phyloP scores from a whole-genome alignment of 2,888 invertebrate species.

The Globia sparganii region DNA sequence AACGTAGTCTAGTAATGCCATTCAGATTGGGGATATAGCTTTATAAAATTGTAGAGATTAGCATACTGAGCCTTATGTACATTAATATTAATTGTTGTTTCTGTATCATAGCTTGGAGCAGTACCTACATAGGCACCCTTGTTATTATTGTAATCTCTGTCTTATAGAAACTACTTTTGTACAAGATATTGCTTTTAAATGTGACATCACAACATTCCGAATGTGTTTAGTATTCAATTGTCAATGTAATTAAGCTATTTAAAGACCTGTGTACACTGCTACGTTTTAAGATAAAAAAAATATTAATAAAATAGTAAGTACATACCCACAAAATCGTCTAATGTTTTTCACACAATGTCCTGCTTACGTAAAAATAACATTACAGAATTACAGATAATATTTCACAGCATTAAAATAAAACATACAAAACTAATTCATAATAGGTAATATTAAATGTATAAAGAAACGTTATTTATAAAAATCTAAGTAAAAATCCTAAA shows the following conservation, averaged over 20 bases:
- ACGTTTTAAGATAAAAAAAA: conserved; percentile 49
- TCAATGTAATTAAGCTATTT: conserved; percentile 63
- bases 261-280: conserved; percentile 61
- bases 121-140: conserved; percentile 62
- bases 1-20: conserved; percentile 80
- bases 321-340: conserved; percentile 34
- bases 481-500: conserved; percentile 36
- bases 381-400: conserved; percentile 39
- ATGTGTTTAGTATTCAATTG: conserved; percentile 62
- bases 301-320: conserved; percentile 34
- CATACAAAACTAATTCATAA: conserved; percentile 42
- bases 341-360: conserved; percentile 49
- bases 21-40: conserved; percentile 92
- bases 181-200: conserved; percentile 65
- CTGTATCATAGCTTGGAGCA: conserved; percentile 76
- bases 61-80: conserved; percentile 83
- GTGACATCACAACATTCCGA: conserved; percentile 69
- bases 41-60: conserved; percentile 90
- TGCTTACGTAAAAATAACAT: conserved; percentile 42
- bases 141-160: conserved; percentile 51
- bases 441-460: conserved; percentile 43
- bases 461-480: conserved; percentile 42
- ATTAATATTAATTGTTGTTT: conserved; percentile 75
- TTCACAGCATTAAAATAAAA: conserved; percentile 39
- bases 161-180: conserved; percentile 55